These are phyloP conservation scores for Nannoperca australis DNA, from an alignment of 2,797 vertebrate genomes.

Conservation along the genomic window DNA sequence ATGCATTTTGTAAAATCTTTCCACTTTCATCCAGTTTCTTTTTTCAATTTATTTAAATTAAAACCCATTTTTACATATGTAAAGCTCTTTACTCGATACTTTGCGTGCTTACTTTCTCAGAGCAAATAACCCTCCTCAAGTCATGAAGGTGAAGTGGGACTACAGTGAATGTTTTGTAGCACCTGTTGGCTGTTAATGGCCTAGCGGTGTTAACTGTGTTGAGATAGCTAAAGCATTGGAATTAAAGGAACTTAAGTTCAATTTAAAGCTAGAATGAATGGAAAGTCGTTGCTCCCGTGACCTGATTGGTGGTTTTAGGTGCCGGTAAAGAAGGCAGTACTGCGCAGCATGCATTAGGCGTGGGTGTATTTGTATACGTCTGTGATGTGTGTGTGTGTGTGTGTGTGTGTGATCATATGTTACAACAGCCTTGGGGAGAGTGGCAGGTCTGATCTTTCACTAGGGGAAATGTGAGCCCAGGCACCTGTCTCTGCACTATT, in stretches of 20 bases:
- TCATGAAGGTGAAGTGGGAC: conserved; percentile 58
- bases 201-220: conserved; percentile 65
- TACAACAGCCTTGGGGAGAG: conserved; percentile 78
- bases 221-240: conserved; percentile 52
- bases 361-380: conserved; percentile 46
- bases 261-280: conserved; percentile 58
- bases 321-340: conserved; percentile 35
- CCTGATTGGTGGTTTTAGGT: conserved; percentile 41
- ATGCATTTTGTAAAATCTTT: background rate
- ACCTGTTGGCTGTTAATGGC: conserved; percentile 77
- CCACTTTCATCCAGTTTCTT: background rate
- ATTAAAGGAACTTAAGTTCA: conserved; percentile 59
- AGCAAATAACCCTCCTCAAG: conserved; percentile 40
- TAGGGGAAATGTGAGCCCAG: conserved; percentile 88
- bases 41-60: background rate
- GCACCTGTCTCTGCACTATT: conserved; percentile 90
- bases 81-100: background rate
- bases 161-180: conserved; percentile 66
- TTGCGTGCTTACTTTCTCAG: conserved; percentile 11
- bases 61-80: background rate
- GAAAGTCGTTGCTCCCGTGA: conserved; percentile 59
- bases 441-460: conserved; percentile 90
- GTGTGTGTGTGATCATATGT: conserved; percentile 57
- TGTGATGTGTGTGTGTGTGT: conserved; percentile 33
- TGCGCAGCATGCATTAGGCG: conserved; percentile 30